These are phyloP conservation scores for Electrophaes corylata DNA, from an alignment of 2,888 invertebrate genomes.

Conservation along the genomic window DNA sequence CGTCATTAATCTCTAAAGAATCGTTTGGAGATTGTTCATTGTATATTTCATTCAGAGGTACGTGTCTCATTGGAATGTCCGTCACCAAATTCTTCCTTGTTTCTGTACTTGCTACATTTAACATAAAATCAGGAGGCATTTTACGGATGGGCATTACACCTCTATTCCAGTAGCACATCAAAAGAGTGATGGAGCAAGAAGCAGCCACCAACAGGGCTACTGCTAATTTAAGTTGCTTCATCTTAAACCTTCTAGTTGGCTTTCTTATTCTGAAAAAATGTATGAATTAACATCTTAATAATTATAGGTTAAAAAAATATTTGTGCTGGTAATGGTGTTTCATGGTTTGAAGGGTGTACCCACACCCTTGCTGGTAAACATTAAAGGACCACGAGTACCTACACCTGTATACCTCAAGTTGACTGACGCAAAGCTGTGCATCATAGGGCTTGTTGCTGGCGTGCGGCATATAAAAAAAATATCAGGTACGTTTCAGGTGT, in stretches of 20 bases:
- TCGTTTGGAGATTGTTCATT: constrained; percentile 46
- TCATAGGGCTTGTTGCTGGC: too few relatives aligned
- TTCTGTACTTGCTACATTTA: constrained; percentile 16
- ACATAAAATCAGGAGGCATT: constrained; percentile 5
- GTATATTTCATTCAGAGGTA: constrained; percentile 52
- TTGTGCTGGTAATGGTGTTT: too few relatives aligned
- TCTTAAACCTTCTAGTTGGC: constrained; percentile 49
- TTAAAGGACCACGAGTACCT: too few relatives aligned
- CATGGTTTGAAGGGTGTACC: too few relatives aligned
- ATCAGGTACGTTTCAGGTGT: not conserved
- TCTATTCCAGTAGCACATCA: constrained; percentile 54
- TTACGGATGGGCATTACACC: constrained; percentile 24
- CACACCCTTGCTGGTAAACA: too few relatives aligned
- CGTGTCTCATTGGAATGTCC: constrained; percentile 52
- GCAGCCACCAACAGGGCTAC: constrained; percentile 41
- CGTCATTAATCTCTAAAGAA: constrained; percentile 50
- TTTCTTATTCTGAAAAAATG: constrained; percentile 58
- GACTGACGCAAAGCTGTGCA: too few relatives aligned
- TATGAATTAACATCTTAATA: too few relatives aligned
- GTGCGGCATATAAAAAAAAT: too few relatives aligned
- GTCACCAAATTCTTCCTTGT: constrained; percentile 3
- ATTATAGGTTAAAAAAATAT: too few relatives aligned
- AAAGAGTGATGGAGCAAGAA: constrained; percentile 50
- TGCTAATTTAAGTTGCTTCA: constrained; percentile 55
- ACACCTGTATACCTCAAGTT: too few relatives aligned